Conservation (phyloP, 2,113 vertebrate genomes). For the Murina feae region DNA sequence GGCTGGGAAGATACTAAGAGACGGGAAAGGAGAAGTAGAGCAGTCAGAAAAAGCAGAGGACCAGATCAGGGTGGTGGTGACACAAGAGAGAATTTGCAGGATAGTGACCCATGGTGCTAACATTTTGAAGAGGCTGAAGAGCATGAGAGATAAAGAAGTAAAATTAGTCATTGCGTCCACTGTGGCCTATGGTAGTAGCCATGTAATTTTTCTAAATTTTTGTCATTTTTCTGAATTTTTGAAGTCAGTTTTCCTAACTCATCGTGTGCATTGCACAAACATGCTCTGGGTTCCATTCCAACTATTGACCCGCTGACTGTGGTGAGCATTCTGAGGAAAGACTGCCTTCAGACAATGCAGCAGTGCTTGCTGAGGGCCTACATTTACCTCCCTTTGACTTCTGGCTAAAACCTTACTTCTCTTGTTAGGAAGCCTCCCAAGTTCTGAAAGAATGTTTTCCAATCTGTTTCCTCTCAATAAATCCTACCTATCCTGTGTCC, state of each 20-base stretch:
- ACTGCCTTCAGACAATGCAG: background rate
- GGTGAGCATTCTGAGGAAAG: background rate
- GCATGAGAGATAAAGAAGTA: background rate
- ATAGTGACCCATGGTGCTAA: background rate
- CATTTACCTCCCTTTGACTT: background rate
- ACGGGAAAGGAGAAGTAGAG: background rate
- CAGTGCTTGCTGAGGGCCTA: background rate
- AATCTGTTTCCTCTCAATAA: background rate
- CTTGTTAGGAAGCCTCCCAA: background rate
- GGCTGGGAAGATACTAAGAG: background rate
- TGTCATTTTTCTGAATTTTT: background rate
- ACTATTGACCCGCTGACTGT: rapidly evolving
- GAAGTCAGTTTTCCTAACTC: background rate
- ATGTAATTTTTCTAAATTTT: background rate
- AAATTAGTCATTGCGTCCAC: background rate
- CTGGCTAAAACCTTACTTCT: background rate
- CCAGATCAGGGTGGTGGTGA: background rate
- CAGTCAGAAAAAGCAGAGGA: background rate
- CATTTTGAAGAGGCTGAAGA: background rate
- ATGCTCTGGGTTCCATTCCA: background rate
- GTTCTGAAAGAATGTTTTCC: background rate
- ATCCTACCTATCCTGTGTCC: background rate
- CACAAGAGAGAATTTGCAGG: background rate
- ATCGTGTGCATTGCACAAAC: background rate
- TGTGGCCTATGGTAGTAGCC: background rate